Conservation (phyloP, 2,888 invertebrate species). For the Mythimna impura region DNA sequence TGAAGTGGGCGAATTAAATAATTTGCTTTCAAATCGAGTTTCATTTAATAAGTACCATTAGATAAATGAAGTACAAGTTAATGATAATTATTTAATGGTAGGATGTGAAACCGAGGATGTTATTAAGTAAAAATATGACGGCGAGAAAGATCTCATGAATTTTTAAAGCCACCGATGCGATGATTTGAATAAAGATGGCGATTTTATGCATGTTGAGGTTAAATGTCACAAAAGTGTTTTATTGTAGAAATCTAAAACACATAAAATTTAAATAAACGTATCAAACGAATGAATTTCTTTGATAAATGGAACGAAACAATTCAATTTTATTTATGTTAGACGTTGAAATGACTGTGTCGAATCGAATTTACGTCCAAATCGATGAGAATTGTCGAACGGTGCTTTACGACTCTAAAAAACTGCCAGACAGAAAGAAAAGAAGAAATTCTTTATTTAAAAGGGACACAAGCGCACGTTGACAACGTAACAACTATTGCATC, state of each 20-base stretch:
- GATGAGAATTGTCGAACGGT: constrained; percentile 41
- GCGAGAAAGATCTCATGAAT: constrained; percentile 31
- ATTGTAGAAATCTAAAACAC: constrained; percentile 36
- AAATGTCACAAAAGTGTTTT: constrained; percentile 33
- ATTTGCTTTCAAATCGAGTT: constrained; percentile 59
- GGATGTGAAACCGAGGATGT: constrained; percentile 56
- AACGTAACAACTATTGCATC: constrained; percentile 23
- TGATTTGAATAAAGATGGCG: constrained; percentile 5
- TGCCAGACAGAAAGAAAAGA: constrained; percentile 35
- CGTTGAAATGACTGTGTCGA: constrained; percentile 42
- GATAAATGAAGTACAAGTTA: constrained; percentile 53
- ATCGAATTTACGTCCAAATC: constrained; percentile 52
- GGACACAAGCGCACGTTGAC: constrained; percentile 25
- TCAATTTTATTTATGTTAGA: constrained; percentile 48
- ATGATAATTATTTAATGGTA: constrained; percentile 65
- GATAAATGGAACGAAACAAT: constrained; percentile 49
- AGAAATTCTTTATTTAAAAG: constrained; percentile 35
- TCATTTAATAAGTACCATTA: constrained; percentile 59
- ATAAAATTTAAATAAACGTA: constrained; percentile 42
- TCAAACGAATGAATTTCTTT: constrained; percentile 24
- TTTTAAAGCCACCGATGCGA: constrained; percentile 18
- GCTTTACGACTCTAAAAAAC: constrained; percentile 12
- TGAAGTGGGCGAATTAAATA: constrained; percentile 53
- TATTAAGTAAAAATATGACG: constrained; percentile 54
- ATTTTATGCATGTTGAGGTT: constrained; percentile 19